Conservation (phyloP, 2,797 vertebrate genomes). For the Oreortyx pictus region DNA sequence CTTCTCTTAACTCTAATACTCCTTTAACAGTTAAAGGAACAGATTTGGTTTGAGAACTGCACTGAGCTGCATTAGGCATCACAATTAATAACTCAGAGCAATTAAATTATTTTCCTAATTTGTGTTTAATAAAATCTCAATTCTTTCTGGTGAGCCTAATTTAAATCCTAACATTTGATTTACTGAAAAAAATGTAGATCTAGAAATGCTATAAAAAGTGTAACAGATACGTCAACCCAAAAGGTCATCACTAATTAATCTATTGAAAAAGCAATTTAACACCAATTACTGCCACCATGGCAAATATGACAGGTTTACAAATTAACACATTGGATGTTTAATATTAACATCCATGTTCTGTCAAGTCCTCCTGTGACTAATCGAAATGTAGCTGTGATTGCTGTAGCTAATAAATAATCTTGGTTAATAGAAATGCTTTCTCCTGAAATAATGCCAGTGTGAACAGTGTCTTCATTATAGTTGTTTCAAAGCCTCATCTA, state of each 20-base stretch:
- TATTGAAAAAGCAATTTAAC: slow-evolving; percentile 63
- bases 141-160: slow-evolving; percentile 7
- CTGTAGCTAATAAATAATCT: slow-evolving; percentile 28
- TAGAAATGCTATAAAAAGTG: slow-evolving; percentile 1
- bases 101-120: not conserved
- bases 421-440: not conserved
- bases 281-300: slow-evolving; percentile 56
- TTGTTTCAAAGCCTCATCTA: not conserved
- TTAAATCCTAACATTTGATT: slow-evolving; percentile 30
- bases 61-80: not conserved
- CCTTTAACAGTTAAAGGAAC: not conserved
- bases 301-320: slow-evolving; percentile 64
- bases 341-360: slow-evolving; percentile 38
- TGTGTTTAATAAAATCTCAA: not conserved
- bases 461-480: not conserved
- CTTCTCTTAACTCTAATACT: not conserved
- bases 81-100: not conserved
- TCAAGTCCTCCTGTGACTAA: slow-evolving; percentile 37
- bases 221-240: not conserved
- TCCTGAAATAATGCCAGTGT: not conserved
- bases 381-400: slow-evolving; percentile 1
- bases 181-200: slow-evolving; percentile 25
- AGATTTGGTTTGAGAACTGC: not conserved
- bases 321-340: slow-evolving; percentile 36
- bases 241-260: slow-evolving; percentile 59